Conservation (phyloP, 2,113 vertebrate species). For the Crotophaga sulcirostris region DNA sequence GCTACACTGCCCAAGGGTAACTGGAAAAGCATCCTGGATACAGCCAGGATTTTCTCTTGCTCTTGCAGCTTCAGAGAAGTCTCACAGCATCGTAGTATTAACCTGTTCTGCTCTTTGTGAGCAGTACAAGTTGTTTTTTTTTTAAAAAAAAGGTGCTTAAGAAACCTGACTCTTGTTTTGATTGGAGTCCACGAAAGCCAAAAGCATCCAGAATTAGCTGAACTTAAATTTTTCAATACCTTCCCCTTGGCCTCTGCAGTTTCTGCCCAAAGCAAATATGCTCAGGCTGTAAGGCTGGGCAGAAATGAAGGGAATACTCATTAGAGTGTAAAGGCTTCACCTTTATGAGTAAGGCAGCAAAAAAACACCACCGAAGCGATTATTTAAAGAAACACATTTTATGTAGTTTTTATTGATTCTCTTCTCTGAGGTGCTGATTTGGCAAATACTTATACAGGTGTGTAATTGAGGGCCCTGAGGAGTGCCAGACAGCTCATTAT, state of each 20-base stretch:
- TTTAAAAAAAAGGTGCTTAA: neutral
- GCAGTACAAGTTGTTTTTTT: neutral
- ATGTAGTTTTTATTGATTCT: neutral
- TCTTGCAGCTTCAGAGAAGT: neutral
- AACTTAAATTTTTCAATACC: neutral
- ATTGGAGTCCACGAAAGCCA: neutral
- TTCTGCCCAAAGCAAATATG: neutral
- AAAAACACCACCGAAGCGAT: neutral
- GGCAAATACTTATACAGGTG: neutral
- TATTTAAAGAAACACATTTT: neutral
- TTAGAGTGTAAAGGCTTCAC: neutral
- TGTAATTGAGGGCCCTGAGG: neutral
- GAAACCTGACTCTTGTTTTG: neutral
- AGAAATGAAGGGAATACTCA: neutral
- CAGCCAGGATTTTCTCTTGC: too few species aligned
- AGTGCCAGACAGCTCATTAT: neutral
- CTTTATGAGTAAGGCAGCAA: neutral
- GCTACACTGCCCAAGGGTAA: neutral
- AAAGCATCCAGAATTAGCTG: neutral
- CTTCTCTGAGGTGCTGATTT: neutral
- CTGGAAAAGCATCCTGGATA: fast-evolving
- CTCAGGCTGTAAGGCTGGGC: neutral
- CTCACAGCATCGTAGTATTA: neutral
- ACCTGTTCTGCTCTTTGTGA: neutral
- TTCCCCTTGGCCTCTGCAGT: neutral